Conservation (phyloP, 2,888 invertebrate species). For the Myopa tessellatipennis region DNA sequence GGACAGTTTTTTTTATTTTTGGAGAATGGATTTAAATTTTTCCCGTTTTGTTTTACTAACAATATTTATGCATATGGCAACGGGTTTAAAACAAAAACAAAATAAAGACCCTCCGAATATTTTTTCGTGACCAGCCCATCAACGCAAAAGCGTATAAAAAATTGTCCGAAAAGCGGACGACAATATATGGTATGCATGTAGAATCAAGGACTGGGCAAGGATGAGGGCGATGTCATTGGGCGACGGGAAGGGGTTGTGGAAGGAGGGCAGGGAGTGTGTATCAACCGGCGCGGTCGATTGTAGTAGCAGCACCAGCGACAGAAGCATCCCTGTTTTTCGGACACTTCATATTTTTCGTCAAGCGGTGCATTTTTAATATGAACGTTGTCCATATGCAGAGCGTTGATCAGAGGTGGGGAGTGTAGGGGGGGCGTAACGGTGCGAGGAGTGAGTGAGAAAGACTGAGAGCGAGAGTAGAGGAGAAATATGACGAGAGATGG, state of each 20-base stretch:
- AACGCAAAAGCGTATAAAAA: constrained; percentile 3
- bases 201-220: too few species aligned
- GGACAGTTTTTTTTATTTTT: constrained; percentile 35
- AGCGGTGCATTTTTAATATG: constrained; percentile 39
- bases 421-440: too few species aligned
- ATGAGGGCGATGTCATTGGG: too few species aligned
- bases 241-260: neutral
- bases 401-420: neutral
- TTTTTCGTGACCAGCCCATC: constrained; percentile 1
- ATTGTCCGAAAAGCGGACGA: neutral
- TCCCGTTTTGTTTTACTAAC: constrained; percentile 7
- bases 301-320: neutral
- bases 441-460: neutral
- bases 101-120: constrained; percentile 10
- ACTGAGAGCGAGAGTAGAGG: neutral
- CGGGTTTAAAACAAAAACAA: constrained; percentile 3
- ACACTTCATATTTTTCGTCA: constrained; percentile 39
- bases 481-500: neutral
- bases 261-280: neutral
- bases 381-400: constrained; percentile 12
- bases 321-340: constrained; percentile 35
- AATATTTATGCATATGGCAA: constrained; percentile 31
- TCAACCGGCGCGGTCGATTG: neutral
- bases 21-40: constrained; percentile 33
- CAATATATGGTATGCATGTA: neutral